Conservation (phyloP, 2,113 vertebrate genomes). For the Clupea harengus region DNA sequence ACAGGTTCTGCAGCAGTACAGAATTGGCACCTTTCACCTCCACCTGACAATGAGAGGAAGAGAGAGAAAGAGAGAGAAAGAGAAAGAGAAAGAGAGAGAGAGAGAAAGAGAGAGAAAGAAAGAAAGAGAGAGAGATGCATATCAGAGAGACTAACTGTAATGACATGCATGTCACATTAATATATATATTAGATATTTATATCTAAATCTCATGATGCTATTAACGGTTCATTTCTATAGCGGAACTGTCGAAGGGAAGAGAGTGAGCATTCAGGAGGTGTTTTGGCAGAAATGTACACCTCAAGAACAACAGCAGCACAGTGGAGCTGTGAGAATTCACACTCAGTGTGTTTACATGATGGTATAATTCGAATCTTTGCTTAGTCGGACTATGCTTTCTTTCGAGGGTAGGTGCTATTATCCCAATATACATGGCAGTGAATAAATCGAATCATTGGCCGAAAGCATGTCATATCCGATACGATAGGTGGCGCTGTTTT, state of each 20-base stretch:
- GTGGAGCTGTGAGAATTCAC: background rate
- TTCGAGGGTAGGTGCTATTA: too few relatives aligned
- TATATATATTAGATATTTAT: too few relatives aligned
- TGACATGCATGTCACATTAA: background rate
- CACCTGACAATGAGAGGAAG: slow-evolving; percentile 60
- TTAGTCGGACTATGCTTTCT: too few relatives aligned
- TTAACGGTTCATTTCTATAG: background rate
- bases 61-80: slow-evolving; percentile 20
- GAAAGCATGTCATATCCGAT: too few relatives aligned
- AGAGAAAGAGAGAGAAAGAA: background rate
- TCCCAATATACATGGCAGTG: too few relatives aligned
- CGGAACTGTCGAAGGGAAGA: background rate
- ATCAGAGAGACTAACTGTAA: background rate
- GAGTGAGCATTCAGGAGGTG: background rate
- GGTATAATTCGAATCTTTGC: too few relatives aligned
- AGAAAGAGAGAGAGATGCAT: background rate
- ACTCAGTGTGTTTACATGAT: too few relatives aligned
- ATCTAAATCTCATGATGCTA: too few relatives aligned
- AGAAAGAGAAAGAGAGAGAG: background rate
- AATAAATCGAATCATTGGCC: too few relatives aligned
- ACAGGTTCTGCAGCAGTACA: slow-evolving; percentile 76
- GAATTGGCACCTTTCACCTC: slow-evolving; percentile 78
- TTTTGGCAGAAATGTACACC: background rate
- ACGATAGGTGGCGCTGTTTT: too few relatives aligned
- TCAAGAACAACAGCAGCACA: background rate